A percentile compares a stretch with the other conserved stretches of the same genome.
Conservation (phyloP, 2,888 invertebrate species). For the Phorcus lineatus region DNA sequence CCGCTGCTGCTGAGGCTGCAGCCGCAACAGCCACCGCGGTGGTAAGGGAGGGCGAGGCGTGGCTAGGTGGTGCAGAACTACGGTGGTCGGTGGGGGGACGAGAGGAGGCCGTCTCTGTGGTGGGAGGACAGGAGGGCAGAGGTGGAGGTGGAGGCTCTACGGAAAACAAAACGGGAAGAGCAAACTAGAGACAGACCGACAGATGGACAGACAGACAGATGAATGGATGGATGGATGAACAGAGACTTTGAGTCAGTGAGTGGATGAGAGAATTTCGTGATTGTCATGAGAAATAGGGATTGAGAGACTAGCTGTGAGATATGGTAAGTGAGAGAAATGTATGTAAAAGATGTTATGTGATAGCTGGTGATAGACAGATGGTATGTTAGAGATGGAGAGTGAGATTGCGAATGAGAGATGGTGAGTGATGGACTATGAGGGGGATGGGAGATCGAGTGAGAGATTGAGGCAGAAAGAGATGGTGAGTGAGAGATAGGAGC, state of each 20-base stretch:
- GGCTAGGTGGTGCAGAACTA: slow-evolving; percentile 35
- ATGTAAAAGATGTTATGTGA: too few species aligned
- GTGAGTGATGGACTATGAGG: too few species aligned
- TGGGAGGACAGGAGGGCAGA: slow-evolving; percentile 46
- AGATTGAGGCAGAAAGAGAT: not conserved
- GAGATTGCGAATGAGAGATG: not conserved
- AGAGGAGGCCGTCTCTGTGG: slow-evolving; percentile 38
- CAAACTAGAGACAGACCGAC: slow-evolving; percentile 37
- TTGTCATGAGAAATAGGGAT: too few species aligned
- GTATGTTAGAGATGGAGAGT: too few species aligned
- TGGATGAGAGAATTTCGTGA: not conserved
- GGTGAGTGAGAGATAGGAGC: not conserved
- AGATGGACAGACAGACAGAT: not conserved
- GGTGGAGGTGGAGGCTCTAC: slow-evolving; percentile 53
- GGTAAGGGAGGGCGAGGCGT: slow-evolving; percentile 14
- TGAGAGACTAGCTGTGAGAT: not conserved
- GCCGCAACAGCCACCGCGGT: slow-evolving; percentile 4
- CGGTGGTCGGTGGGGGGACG: slow-evolving; percentile 59
- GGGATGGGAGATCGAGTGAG: not conserved
- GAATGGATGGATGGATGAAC: too few species aligned
- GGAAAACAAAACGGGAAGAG: slow-evolving; percentile 46
- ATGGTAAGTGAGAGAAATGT: too few species aligned
- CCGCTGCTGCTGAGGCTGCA: slow-evolving; percentile 19
- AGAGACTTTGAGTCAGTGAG: not conserved
- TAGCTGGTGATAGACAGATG: too few species aligned